Evolutionary conservation across 2,888 invertebrate genomes (phyloP).

Genomic region (Erynnis tages): DNA sequence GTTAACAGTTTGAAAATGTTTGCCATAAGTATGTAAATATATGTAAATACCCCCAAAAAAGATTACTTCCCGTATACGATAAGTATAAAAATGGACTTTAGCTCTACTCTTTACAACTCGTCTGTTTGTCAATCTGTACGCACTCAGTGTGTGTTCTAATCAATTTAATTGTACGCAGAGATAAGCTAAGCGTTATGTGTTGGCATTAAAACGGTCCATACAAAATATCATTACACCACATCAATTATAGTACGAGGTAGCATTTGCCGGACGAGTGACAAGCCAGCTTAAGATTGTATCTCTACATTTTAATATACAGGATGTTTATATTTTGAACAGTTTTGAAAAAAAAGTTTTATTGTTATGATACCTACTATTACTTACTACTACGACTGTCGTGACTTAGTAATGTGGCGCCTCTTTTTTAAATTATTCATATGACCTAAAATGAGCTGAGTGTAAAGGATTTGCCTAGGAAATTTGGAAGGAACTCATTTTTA

Average conservation of each 20-base stretch:
- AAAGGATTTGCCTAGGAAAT: too few relatives aligned
- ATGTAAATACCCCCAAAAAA: too few relatives aligned
- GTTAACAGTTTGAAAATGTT: too few relatives aligned
- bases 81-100: background rate
- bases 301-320: conserved; percentile 41
- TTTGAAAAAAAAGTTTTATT: too few relatives aligned
- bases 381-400: too few relatives aligned
- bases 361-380: background rate
- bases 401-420: too few relatives aligned
- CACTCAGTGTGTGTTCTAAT: conserved; percentile 19
- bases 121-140: too few relatives aligned
- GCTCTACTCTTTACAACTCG: background rate
- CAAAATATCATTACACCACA: conserved; percentile 33
- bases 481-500: too few relatives aligned
- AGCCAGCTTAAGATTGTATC: conserved; percentile 66
- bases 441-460: too few relatives aligned
- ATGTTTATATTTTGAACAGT: conserved; percentile 37
- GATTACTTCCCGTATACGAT: too few relatives aligned
- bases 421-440: too few relatives aligned
- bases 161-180: conserved; percentile 19
- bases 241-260: conserved; percentile 63
- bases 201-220: conserved; percentile 20
- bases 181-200: conserved; percentile 17
- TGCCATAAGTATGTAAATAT: too few relatives aligned
- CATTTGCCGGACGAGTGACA: conserved; percentile 61